Base-by-base conservation (phyloP, 2,888 invertebrate species). In the Allophyes oxyacanthae region DNA sequence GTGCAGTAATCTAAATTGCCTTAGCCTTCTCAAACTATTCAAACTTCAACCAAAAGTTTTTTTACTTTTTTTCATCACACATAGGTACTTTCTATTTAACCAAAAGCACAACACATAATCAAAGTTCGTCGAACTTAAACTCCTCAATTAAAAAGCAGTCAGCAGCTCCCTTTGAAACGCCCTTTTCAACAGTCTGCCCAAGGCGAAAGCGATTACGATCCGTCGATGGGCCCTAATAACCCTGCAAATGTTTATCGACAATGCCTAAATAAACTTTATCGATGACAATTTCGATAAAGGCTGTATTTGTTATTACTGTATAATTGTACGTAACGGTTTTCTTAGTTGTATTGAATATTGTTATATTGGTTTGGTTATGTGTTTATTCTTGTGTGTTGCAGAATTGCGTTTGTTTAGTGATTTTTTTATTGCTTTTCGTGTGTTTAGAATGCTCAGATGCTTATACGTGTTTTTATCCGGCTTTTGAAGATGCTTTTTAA, bases 131-230 rank as follows among this genome's bases (percentile, higher is more conserved):
- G 76, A 82, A 79, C 82, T 71, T 68, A 74, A 81, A 76, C 79
- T 79, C 73, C 75, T 85, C 82, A 84, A 89, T 87, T 86, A 88
- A 84, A 83, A 82, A 66, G 80, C 77, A 79, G 80, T 85, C 77
- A 78, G 62, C 64, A 77, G 71, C 64, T 66, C 79, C 81, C 84
- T 77, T 65, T 59, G 54, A 56, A 49, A 63, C 74, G 68, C 78
- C 79, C 81, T 73, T 78, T 69, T 62, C 60, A 62, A 61, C 72
- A 72, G 78, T 75, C 60, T 68, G 85, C 87, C 84, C 75, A 65
- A 76, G 85, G 88, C 85, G 72, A 83, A 83, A 87, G 64, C 86
- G 86, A 89, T 89, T 87, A 86, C 79, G 60, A 46, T 63, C 70
- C 72, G 41, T 46, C 72, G 59, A 68, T 66, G 65, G 77, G 45